Evolutionary conservation across 1,140 invertebrate species (phyloP).

Genomic region (Micrasema longulum): DNA sequence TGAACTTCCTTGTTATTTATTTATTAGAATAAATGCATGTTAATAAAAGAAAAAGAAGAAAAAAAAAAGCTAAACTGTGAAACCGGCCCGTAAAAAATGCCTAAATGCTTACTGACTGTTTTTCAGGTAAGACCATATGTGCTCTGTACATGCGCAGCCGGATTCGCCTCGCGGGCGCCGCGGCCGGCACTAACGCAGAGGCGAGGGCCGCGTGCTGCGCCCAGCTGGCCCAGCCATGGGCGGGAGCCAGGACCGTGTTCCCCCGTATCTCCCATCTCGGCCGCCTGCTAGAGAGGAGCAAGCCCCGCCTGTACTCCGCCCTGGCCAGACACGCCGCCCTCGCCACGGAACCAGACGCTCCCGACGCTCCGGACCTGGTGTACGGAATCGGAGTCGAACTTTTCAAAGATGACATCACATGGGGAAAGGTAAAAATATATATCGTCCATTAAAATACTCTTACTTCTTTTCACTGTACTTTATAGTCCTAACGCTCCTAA

Average conservation of each 20-base stretch:
- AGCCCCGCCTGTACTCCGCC: slow-evolving; percentile 63
- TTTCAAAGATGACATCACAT: slow-evolving; percentile 66
- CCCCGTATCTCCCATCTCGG: slow-evolving; percentile 49
- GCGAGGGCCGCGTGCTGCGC: slow-evolving; percentile 55
- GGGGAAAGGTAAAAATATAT: slow-evolving; percentile 62
- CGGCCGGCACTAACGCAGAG: slow-evolving; percentile 8
- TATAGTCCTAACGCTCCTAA: too few relatives aligned
- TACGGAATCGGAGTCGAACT: slow-evolving; percentile 63
- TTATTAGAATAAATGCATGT: too few relatives aligned
- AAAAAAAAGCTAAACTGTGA: too few relatives aligned
- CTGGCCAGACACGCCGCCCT: slow-evolving; percentile 63
- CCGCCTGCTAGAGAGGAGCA: slow-evolving; percentile 59
- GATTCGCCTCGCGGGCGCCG: slow-evolving; percentile 24
- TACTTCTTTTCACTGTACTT: too few relatives aligned
- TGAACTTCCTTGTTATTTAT: too few relatives aligned
- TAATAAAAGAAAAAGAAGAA: too few relatives aligned
- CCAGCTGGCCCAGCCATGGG: slow-evolving; percentile 60
- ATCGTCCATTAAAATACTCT: neutral
- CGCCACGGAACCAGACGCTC: slow-evolving; percentile 60
- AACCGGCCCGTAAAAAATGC: too few relatives aligned
- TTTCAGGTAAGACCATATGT: slow-evolving; percentile 48
- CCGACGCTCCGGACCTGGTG: slow-evolving; percentile 62
- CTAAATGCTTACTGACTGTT: too few relatives aligned
- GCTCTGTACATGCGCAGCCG: slow-evolving; percentile 52
- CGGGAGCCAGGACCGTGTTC: slow-evolving; percentile 56